These are phyloP conservation scores for Halichondria panicea DNA, from an alignment of 37 sponge, comb jelly and placozoan species.

Conservation along the genomic window DNA sequence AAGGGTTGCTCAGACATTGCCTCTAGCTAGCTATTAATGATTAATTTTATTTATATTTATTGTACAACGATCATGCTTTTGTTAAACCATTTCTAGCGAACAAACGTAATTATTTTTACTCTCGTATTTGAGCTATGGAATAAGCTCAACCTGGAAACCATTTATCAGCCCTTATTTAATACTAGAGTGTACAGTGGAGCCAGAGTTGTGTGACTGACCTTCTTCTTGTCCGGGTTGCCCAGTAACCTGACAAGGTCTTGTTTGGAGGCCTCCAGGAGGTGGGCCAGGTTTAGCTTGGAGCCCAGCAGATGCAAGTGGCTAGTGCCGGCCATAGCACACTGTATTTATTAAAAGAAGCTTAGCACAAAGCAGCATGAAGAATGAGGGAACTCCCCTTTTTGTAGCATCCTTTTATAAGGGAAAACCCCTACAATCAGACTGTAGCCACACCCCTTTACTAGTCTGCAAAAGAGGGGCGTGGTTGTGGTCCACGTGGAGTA, in stretches of 20 bases:
- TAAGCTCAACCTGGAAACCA: not conserved
- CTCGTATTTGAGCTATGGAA: not conserved
- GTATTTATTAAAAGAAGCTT: no score
- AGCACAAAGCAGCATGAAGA: no score
- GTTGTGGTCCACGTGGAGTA: no score
- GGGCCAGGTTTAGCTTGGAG: slow-evolving; percentile 41
- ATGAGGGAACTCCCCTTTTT: no score
- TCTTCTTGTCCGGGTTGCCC: slow-evolving; percentile 23
- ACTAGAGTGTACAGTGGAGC: not conserved
- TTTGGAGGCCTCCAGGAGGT: slow-evolving; percentile 48
- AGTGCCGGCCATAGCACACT: no score
- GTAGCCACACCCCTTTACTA: no score
- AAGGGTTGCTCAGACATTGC: not conserved
- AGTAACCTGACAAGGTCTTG: slow-evolving; percentile 37
- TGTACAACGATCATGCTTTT: not conserved
- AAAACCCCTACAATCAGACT: no score
- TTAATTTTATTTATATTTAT: no score
- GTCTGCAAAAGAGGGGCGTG: no score
- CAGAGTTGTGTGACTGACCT: slow-evolving; percentile 25
- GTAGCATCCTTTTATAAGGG: no score
- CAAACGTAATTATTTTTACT: not conserved
- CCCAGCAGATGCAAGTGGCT: slow-evolving; percentile 35
- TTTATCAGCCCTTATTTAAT: not conserved
- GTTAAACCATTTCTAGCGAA: not conserved
- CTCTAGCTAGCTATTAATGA: no score